phyloP scores from a whole-genome alignment of 1,140 invertebrate species.

The Bombus confusus region DNA sequence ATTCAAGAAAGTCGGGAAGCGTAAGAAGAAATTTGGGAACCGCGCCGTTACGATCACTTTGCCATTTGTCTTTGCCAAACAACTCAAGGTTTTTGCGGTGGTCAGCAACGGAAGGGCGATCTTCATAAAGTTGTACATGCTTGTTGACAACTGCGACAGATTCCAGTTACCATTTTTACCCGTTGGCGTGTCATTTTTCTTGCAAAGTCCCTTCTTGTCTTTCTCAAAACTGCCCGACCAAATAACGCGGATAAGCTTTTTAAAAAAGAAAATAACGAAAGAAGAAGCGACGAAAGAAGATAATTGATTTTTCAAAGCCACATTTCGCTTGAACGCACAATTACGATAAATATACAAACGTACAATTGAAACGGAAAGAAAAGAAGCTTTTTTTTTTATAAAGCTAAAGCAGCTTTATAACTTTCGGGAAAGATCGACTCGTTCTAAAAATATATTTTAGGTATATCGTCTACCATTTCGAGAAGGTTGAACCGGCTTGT shows the following conservation, averaged over 20 bases:
- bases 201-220: neutral
- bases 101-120: neutral
- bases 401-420: too few species aligned
- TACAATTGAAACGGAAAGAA: too few species aligned
- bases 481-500: too few species aligned
- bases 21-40: slow-evolving; percentile 1
- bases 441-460: too few species aligned
- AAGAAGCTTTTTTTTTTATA: too few species aligned
- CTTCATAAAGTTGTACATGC: neutral
- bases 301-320: neutral
- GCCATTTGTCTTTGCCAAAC: slow-evolving; percentile 22
- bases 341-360: neutral
- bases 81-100: neutral
- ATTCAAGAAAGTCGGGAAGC: neutral
- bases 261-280: too few species aligned
- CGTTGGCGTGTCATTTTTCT: neutral
- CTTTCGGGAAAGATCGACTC: too few species aligned
- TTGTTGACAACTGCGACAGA: neutral
- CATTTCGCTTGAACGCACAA: neutral
- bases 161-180: slow-evolving; percentile 5
- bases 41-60: neutral
- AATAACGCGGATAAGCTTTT: neutral
- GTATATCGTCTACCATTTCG: too few species aligned
- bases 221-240: neutral
- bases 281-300: too few species aligned